Evolutionary conservation across 2,797 vertebrate genomes (phyloP).

Genomic region (Platyrinchus mystaceus): DNA sequence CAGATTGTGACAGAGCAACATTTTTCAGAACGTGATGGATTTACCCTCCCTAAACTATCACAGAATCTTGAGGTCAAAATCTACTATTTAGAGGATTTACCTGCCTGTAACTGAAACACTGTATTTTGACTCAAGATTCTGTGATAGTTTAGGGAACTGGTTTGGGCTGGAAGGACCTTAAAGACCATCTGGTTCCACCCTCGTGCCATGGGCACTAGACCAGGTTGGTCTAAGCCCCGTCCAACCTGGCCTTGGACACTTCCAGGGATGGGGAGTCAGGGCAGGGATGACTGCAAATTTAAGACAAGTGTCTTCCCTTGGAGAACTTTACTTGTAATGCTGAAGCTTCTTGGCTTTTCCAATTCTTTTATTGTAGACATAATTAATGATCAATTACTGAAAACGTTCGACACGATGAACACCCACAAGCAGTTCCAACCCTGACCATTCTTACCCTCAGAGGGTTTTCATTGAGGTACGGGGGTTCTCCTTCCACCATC

Average conservation of each 20-base stretch:
- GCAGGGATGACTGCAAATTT: not conserved
- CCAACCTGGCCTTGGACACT: not conserved
- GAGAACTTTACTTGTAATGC: not conserved
- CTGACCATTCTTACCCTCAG: slow-evolving; percentile 83
- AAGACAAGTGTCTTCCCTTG: not conserved
- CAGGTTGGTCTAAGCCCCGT: fast-evolving
- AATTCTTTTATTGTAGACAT: not conserved
- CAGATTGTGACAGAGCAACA: not conserved
- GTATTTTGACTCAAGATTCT: not conserved
- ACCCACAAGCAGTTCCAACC: not conserved
- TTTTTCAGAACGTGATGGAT: not conserved
- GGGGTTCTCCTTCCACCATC: slow-evolving; percentile 98
- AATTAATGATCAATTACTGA: not conserved
- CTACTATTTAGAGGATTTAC: not conserved
- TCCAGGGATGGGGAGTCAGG: not conserved
- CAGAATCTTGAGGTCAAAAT: not conserved
- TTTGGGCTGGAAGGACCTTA: not conserved
- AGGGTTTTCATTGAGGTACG: slow-evolving; percentile 97
- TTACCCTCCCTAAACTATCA: not conserved
- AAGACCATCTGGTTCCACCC: not conserved
- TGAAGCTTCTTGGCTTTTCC: not conserved
- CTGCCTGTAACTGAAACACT: not conserved
- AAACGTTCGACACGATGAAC: fast-evolving
- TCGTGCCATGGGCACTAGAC: not conserved
- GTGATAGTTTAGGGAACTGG: not conserved